Evolutionary conservation across 2,888 invertebrate species (phyloP), one percentile per base, ranked within the genome.

Genomic region (Cosmopolites sordidus): DNA sequence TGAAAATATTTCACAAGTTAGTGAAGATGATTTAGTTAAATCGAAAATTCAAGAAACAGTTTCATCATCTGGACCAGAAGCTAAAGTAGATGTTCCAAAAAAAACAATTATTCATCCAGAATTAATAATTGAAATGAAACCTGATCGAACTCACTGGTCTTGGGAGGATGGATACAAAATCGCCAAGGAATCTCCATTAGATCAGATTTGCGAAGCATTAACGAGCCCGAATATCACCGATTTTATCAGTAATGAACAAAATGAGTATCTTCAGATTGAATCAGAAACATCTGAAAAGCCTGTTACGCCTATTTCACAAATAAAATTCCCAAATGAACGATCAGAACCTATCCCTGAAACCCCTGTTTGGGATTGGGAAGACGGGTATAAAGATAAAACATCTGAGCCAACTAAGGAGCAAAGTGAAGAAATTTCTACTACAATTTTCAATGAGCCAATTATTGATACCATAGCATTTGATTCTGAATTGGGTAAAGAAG

Each of bases 101-200:
- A 12, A n/a, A 43, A 1, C 30, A 43, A 8, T 22, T 16, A 29
- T 16, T 29, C 27, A 29, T 27, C n/a, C 14, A 3, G 29, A 29
- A 9, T 9, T 17, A 16, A 12, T 12, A 33, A 49, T 51, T 8
- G 44, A 55, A 18, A 45, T 44, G 48, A 48, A 51, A 38, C 51
- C 56, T 15, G 48, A 51, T 38, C 18, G 33, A 39, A 40, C 48
- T 14, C 49, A 53, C 17, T 56, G 56, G 56, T 41, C 49, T 12
- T 56, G 56, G 56, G 52, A 56, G 40, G 52, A 56, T 11, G 52
- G 52, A 8, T 53, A 49, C 22, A 45, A 41, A 17, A 43, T 18
- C n/a, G 15, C 41, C 1, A 40, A 48, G 37, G 44, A 48, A 12
- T 43, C 51, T 14, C 43, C 54, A 9, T 16, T 54, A 15, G 50